These are phyloP conservation scores for Brachystomella parvula DNA, from an alignment of 1,140 invertebrate species.

Conservation along the genomic window DNA sequence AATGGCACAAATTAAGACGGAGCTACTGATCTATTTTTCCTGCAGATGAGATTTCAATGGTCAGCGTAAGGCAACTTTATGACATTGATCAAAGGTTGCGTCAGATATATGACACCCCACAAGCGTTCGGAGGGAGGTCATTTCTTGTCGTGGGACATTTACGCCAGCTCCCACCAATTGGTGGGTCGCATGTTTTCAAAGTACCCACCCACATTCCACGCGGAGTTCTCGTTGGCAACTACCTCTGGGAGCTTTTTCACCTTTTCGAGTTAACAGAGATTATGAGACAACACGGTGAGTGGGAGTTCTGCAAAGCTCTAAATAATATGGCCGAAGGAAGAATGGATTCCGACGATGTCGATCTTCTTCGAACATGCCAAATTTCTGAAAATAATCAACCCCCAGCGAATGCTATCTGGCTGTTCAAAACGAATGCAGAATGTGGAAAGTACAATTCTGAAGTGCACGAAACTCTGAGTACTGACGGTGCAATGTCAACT, in stretches of 20 bases:
- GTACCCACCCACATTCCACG: neutral
- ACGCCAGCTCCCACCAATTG: slow-evolving; percentile 37
- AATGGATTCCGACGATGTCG: neutral
- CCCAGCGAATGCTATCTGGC: neutral
- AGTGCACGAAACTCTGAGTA: neutral
- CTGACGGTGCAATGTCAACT: neutral
- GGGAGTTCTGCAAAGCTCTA: slow-evolving; percentile 10
- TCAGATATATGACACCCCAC: slow-evolving; percentile 40
- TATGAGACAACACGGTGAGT: slow-evolving; percentile 23
- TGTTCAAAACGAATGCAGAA: neutral
- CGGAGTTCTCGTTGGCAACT: neutral
- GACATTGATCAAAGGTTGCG: slow-evolving; percentile 38
- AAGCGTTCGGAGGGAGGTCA: slow-evolving; percentile 34
- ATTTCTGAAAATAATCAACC: neutral
- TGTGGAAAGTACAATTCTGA: neutral
- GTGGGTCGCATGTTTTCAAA: slow-evolving; percentile 7
- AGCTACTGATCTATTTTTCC: too few relatives aligned
- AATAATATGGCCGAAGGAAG: slow-evolving; percentile 17
- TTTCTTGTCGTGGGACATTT: slow-evolving; percentile 38
- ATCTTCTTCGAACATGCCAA: neutral
- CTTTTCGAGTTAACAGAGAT: slow-evolving; percentile 21
- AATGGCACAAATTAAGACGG: too few relatives aligned
- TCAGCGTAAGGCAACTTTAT: slow-evolving; percentile 37
- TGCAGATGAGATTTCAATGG: slow-evolving; percentile 45
- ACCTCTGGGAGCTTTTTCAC: slow-evolving; percentile 8